Conservation (phyloP, 2,113 vertebrate genomes). For the Austrofundulus limnaeus region DNA sequence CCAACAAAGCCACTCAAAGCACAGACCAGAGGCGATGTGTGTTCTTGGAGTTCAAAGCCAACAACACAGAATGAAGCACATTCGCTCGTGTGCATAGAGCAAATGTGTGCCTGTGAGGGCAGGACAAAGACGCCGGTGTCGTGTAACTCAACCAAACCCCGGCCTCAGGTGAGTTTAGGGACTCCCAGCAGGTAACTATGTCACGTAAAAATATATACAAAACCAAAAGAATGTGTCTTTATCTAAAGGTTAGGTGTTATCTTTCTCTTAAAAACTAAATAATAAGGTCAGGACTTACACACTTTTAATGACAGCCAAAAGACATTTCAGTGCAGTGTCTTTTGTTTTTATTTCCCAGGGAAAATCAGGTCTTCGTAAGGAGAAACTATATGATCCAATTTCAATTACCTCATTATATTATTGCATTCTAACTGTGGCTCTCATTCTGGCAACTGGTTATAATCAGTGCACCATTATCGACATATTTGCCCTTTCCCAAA, state of each 20-base stretch:
- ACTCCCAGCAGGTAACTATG: constrained; percentile 34
- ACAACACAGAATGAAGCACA: constrained; percentile 30
- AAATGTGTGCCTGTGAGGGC: constrained; percentile 40
- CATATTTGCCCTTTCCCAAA: not conserved
- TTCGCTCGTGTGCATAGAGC: constrained; percentile 46
- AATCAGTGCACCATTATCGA: not conserved
- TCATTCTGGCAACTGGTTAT: not conserved
- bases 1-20: constrained; percentile 51
- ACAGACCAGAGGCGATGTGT: constrained; percentile 43
- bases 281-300: constrained; percentile 21
- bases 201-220: constrained; percentile 38
- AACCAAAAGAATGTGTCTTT: constrained; percentile 31
- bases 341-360: not conserved
- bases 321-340: not conserved
- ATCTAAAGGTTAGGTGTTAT: constrained; percentile 38
- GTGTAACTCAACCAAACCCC: constrained; percentile 57
- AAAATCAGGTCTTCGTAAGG: not conserved
- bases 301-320: not conserved
- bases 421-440: not conserved
- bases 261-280: constrained; percentile 11
- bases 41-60: constrained; percentile 57
- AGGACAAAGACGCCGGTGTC: constrained; percentile 62
- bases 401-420: not conserved
- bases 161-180: constrained; percentile 59
- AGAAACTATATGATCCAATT: not conserved